phyloP scores from a whole-genome alignment of 2,888 invertebrate species.

The Geophilus truncorum region DNA sequence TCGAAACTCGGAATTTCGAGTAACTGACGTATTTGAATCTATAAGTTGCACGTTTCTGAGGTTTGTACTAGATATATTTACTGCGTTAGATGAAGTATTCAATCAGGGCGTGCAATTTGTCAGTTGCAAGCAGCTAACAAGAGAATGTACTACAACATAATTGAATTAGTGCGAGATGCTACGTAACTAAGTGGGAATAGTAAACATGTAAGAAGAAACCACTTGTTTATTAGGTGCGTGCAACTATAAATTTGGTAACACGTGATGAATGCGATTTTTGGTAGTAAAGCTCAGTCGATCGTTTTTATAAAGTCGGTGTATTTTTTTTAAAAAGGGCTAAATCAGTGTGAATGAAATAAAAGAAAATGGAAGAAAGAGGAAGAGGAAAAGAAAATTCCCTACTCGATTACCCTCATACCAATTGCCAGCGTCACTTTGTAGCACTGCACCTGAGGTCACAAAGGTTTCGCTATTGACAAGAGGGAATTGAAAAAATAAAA shows the following conservation, averaged over 20 bases:
- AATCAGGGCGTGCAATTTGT: too few species aligned
- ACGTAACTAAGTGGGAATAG: too few species aligned
- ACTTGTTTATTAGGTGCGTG: too few species aligned
- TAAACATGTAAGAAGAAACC: too few species aligned
- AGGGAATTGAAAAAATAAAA: background rate
- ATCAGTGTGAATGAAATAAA: background rate
- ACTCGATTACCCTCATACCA: constrained; percentile 2
- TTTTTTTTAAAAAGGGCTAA: background rate
- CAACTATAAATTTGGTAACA: too few species aligned
- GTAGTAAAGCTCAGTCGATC: background rate
- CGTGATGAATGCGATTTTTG: too few species aligned
- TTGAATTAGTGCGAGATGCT: too few species aligned
- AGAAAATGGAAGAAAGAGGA: background rate
- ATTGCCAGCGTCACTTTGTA: background rate
- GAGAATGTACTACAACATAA: too few species aligned
- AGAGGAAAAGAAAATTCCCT: background rate
- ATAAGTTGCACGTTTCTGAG: background rate
- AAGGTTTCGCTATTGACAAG: background rate
- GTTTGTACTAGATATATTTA: background rate
- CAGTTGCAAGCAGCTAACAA: too few species aligned
- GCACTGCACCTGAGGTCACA: background rate
- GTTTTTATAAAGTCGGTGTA: background rate
- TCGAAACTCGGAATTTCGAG: background rate
- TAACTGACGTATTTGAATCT: background rate
- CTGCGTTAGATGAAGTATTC: background rate